Evolutionary conservation across 2,888 invertebrate species (phyloP), one percentile per base, ranked within the genome.

Genomic region (Athrips mouffetella): DNA sequence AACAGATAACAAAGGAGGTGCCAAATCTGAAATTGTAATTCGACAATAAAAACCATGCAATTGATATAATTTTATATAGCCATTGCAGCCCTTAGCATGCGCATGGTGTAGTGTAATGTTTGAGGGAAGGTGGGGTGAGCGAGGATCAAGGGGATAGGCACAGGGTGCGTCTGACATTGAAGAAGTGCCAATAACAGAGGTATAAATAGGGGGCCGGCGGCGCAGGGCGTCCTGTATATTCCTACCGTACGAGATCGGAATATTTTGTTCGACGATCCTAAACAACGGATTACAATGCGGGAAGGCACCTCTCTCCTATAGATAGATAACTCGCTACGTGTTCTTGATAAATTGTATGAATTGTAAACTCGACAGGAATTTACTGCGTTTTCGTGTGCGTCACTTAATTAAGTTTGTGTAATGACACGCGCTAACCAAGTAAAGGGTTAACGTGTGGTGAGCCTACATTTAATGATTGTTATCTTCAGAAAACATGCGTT

Each of bases 151-250:
- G 80, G 81, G 76, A 75, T 70, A 73, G 69, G 69, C 77, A 65
- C 83, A 83, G 89, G 89, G 88, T 89, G 89, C 87, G 88, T 71
- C 80, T 89, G 89, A 89, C 89, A 89, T 86, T 89, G 89, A 89
- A 89, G 89, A 88, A 89, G 89, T 89, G 89, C 84, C 89, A 88
- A 89, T 89, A 89, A 89, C 85, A 74, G 83, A 77, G 86, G 88
- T 84, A 89, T 87, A 89, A 89, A 87, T 85, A 85, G 87, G 78
- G 83, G 86, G 83, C 78, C 79, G 77, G 69, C 70, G 70, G 70
- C 72, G 66, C 74, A 81, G 84, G 87, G 83, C 85, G 85, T 87
- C 31, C 31, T 13, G 27, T 27, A 27, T 27, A n/a, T n/a, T 84
- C 85, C 83, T 76, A 74, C 65, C 73, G 76, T 78, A 89, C 89